Conservation (phyloP, 1,140 invertebrate species). For the Phthorimaea operculella region DNA sequence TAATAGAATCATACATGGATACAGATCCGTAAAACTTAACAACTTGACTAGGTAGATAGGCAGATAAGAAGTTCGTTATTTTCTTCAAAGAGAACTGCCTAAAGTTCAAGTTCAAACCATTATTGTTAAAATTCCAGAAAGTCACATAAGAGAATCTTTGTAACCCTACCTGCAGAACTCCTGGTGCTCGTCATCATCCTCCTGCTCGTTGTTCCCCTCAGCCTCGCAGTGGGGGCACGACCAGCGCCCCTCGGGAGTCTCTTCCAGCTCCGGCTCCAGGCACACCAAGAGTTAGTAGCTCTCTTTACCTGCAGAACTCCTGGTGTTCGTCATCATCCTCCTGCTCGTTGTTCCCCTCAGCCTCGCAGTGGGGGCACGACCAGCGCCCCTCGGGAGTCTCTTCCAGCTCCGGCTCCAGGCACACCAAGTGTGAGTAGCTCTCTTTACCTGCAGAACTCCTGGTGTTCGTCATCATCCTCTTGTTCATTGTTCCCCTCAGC, state of each 20-base stretch:
- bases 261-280: constrained; percentile 97
- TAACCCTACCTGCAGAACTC: constrained; percentile 90
- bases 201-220: constrained; percentile 85
- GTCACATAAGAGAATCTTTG: no score
- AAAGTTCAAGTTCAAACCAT: no score
- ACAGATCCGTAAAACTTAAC: no score
- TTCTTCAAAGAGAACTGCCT: no score
- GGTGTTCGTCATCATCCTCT: constrained; percentile 91
- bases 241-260: constrained; percentile 99
- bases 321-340: constrained; percentile 93
- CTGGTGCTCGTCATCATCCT: constrained; percentile 93
- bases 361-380: constrained; percentile 99
- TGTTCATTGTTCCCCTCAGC: constrained; percentile 86
- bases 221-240: constrained; percentile 98
- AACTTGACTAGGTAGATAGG: no score
- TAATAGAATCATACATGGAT: no score
- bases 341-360: constrained; percentile 85
- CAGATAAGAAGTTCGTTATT: no score
- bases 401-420: constrained; percentile 97
- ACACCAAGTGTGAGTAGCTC: constrained; percentile 99
- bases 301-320: constrained; percentile 90
- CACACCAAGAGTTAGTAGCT: no score
- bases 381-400: constrained; percentile 99
- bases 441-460: constrained; percentile 94
- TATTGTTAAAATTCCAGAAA: no score